These are phyloP conservation scores for Galaxias olidus DNA, from an alignment of 2,797 vertebrate genomes.

Conservation along the genomic window DNA sequence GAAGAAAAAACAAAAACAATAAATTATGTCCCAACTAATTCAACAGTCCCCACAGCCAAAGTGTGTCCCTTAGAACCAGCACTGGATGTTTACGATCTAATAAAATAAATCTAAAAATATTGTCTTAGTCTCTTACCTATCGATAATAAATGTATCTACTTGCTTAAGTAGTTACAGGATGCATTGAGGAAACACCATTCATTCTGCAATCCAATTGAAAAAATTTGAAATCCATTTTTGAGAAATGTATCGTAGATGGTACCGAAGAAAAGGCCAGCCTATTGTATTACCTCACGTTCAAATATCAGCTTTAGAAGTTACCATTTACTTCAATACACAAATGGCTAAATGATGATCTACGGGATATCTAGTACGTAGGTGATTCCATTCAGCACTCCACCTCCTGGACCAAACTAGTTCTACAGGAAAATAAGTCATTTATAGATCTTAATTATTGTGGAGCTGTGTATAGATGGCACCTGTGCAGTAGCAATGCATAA, in stretches of 20 bases:
- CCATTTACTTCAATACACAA: too few relatives aligned
- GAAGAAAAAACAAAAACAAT: conserved; percentile 31
- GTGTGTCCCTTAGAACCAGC: conserved; percentile 19
- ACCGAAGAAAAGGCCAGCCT: too few relatives aligned
- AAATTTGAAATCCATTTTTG: too few relatives aligned
- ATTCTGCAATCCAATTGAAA: conserved; percentile 5
- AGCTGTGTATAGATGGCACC: conserved; percentile 12
- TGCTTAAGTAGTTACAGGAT: conserved; percentile 8
- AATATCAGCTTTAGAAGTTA: too few relatives aligned
- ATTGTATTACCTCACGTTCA: too few relatives aligned
- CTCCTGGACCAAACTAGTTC: not conserved
- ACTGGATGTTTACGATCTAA: conserved; percentile 21
- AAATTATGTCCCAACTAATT: conserved; percentile 27
- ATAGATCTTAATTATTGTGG: conserved; percentile 24
- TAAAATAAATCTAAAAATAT: conserved; percentile 31
- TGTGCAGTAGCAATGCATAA: conserved; percentile 21
- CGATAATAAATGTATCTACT: conserved; percentile 15
- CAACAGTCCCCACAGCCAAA: conserved; percentile 13
- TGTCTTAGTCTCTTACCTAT: conserved; percentile 11
- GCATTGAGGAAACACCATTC: conserved; percentile 16
- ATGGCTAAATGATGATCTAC: too few relatives aligned
- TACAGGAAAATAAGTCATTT: not conserved
- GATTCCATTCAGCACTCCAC: too few relatives aligned
- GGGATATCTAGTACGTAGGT: too few relatives aligned
- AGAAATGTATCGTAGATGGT: too few relatives aligned